These are phyloP conservation scores for Axinella damicornis DNA, from an alignment of 37 sponge, comb jelly and placozoan genomes.

Conservation along the genomic window DNA sequence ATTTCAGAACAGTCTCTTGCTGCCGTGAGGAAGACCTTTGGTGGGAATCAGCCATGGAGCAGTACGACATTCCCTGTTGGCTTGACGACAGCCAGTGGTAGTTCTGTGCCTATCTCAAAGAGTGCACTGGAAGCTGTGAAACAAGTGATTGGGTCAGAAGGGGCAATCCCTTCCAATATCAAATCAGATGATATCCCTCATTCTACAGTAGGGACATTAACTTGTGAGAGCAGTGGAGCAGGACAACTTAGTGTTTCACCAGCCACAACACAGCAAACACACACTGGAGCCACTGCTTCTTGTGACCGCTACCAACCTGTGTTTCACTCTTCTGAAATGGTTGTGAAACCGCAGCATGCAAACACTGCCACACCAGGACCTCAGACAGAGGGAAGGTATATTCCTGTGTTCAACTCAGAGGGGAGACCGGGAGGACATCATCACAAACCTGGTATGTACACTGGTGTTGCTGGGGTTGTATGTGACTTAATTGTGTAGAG, in stretches of 20 bases:
- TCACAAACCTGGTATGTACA: background rate
- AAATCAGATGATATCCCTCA: too few species aligned
- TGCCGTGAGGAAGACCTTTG: background rate
- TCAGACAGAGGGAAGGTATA: background rate
- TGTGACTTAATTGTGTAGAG: too few species aligned
- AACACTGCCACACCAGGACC: too few species aligned
- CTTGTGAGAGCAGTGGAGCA: too few species aligned
- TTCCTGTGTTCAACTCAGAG: background rate
- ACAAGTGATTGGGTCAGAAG: background rate
- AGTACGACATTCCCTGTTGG: too few species aligned
- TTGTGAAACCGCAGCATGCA: background rate
- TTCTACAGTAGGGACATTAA: too few species aligned
- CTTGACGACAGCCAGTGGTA: background rate
- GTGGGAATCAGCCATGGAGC: background rate
- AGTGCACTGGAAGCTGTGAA: background rate
- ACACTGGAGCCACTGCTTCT: too few species aligned
- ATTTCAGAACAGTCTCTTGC: slow-evolving; percentile 37
- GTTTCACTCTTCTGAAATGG: background rate
- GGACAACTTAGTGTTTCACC: too few species aligned
- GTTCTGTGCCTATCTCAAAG: background rate
- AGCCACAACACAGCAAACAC: too few species aligned
- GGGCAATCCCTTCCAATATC: too few species aligned
- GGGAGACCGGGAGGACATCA: background rate
- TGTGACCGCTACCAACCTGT: too few species aligned
- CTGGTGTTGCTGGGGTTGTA: too few species aligned